Conservation (phyloP, 53 echinoderm and acorn worm species). For the Arbacia lixula region DNA sequence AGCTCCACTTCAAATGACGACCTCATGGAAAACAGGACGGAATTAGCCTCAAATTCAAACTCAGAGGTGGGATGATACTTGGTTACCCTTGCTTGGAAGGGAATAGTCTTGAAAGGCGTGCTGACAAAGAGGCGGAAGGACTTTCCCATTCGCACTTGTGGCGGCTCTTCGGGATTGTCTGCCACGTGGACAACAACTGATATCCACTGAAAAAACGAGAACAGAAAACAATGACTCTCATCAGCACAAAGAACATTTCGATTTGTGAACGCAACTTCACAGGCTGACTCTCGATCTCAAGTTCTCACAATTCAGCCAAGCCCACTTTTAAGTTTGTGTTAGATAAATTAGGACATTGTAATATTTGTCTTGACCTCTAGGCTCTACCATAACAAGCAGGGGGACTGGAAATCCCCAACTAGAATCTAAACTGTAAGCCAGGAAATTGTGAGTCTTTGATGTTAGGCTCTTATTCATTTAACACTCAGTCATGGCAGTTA, state of each 20-base stretch:
- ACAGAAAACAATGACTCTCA: not conserved
- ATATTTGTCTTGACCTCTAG: no score
- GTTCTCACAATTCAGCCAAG: no score
- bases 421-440: no score
- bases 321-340: no score
- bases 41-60: constrained; percentile 21
- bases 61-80: not conserved
- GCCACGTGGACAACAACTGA: constrained; percentile 8
- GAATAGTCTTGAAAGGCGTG: not conserved
- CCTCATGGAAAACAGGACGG: not conserved
- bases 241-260: not conserved
- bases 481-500: no score
- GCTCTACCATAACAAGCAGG: no score
- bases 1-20: not conserved
- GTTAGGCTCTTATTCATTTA: no score
- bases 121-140: constrained; percentile 10
- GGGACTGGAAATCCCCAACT: no score
- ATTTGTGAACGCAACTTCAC: not conserved
- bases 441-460: no score
- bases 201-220: constrained; percentile 30
- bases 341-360: no score
- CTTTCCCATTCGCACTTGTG: not conserved
- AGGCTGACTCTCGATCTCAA: no score
- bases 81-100: not conserved
- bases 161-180: not conserved